phyloP scores from a whole-genome alignment of 2,797 vertebrate genomes.

The Melanitta fusca region DNA sequence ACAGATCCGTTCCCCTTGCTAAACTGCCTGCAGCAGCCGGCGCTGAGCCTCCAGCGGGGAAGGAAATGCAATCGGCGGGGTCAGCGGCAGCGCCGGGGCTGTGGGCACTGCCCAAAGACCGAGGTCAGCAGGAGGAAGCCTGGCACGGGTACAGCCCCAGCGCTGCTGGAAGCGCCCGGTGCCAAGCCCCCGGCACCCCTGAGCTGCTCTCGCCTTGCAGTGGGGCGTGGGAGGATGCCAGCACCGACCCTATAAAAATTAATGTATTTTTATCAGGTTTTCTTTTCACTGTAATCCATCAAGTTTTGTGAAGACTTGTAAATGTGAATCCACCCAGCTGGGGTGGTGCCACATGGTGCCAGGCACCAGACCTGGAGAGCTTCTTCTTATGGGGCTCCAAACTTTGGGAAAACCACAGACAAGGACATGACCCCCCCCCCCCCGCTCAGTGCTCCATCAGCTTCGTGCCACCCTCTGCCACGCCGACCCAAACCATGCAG shows the following conservation, averaged over 20 bases:
- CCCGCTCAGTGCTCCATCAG: too few relatives aligned
- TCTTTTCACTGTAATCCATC: too few relatives aligned
- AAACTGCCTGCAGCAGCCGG: background rate
- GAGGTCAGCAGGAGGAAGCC: too few relatives aligned
- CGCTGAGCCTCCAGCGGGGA: background rate
- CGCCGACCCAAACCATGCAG: background rate
- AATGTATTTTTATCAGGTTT: rapidly evolving
- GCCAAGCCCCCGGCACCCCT: rapidly evolving
- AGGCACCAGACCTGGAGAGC: background rate
- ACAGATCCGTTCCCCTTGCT: background rate
- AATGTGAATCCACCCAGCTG: background rate
- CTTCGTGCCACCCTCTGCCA: background rate
- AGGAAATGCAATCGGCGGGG: background rate
- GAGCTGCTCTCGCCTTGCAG: rapidly evolving
- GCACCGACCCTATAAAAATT: rapidly evolving
- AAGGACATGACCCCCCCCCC: too few relatives aligned
- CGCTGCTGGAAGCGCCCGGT: rapidly evolving
- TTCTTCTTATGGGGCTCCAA: background rate
- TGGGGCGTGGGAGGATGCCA: rapidly evolving
- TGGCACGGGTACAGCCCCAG: background rate
- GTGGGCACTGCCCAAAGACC: too few relatives aligned
- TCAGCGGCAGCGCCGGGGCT: too few relatives aligned
- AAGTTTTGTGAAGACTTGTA: background rate
- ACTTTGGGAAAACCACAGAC: background rate
- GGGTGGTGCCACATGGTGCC: background rate